Base-by-base conservation (phyloP, 2,888 invertebrate genomes). In the Phanerotoma sp. region DNA sequence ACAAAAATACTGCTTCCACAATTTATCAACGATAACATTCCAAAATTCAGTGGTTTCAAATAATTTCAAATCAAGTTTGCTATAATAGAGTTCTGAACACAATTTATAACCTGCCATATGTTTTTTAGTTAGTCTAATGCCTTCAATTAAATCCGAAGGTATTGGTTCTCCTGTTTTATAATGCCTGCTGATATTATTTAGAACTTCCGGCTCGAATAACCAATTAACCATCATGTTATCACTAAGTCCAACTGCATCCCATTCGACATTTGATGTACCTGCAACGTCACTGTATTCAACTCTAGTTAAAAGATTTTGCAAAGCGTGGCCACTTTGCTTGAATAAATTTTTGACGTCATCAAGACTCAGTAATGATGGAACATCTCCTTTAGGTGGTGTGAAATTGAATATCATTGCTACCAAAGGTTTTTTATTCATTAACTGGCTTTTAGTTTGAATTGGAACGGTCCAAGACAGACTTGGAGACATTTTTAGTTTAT, bases 201-300 rank as follows among this genome's bases (percentile, higher is more conserved):
- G 72, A 3, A 81, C 77, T 1, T 81, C 78, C 0, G 85, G 81
- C 64, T 91, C 86, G 61, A 86, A 86, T 6, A 93, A 77, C 86
- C 92, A 93, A 71, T 89, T 87, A 0, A 84, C 81, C 84, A 97
- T 84, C 51, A 97, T 90, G 66, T 91, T 83, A 1, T 91, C 88
- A 57, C 89, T 87, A 1, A 94, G 85, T 71, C 90, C 88, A 0
- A 91, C 87, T 1, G 93, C 91, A 77, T 98, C 98, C 93, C 94
- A 95, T 79, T 97, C 97, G 1, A 96, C 84, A 73, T 91, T 92
- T 0, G 88, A 87, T 18, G 90, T 78, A 0, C 96, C 96, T 3
- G 93, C 86, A 0, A 94, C 84, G 74, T 95, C 93, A 1, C 88
- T 84, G 75, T 91, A 93, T 13, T 88, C 87, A 0, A 89, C 86